Evolutionary conservation across 1,140 invertebrate genomes (phyloP).

Genomic region (Nephila pilipes): DNA sequence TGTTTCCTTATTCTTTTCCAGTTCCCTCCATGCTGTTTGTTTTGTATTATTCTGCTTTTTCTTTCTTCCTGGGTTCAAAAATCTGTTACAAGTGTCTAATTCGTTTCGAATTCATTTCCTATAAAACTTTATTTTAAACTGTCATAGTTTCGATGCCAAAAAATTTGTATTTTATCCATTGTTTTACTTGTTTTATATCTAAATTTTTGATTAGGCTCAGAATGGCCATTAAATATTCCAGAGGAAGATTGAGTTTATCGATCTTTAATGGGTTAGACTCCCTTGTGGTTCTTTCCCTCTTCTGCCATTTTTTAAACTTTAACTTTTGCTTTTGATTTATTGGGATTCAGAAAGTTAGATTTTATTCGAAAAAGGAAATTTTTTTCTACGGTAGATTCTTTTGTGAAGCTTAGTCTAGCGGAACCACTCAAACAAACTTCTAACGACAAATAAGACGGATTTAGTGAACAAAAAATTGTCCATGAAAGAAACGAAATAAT

Average conservation of each 20-base stretch:
- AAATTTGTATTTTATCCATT: not conserved
- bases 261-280: constrained; percentile 21
- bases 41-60: not conserved
- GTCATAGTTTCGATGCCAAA: not conserved
- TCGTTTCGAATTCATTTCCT: constrained; percentile 30
- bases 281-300: not conserved
- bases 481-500: too few relatives aligned
- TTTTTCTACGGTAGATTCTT: not conserved
- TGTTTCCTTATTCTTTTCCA: constrained; percentile 38
- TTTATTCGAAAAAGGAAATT: not conserved
- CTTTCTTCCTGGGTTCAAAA: constrained; percentile 7
- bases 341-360: not conserved
- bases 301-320: not conserved
- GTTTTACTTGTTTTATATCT: not conserved
- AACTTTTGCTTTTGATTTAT: not conserved
- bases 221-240: not conserved
- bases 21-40: not conserved
- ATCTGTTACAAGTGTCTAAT: constrained; percentile 58
- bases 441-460: too few relatives aligned
- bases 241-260: constrained; percentile 7
- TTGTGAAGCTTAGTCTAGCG: too few relatives aligned
- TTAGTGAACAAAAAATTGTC: too few relatives aligned
- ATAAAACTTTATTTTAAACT: not conserved
- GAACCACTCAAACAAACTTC: too few relatives aligned
- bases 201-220: not conserved